Percentiles rank a stretch among this genome's conserved stretches.
These are phyloP conservation scores for Heliconius congener DNA, from an alignment of 1,140 invertebrate species.

Conservation along the genomic window DNA sequence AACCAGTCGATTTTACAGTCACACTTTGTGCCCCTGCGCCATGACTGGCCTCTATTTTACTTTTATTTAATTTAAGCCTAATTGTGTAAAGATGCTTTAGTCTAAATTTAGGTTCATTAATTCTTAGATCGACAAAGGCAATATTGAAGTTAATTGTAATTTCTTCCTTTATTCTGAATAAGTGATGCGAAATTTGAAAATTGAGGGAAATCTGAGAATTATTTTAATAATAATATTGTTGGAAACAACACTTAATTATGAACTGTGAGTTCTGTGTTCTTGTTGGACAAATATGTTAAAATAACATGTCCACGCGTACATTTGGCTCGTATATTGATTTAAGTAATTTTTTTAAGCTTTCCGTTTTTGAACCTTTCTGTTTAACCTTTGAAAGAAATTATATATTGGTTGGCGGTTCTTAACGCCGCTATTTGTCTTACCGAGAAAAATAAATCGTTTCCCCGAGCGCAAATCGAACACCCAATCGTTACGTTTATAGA, in stretches of 20 bases:
- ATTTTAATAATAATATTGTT: not conserved
- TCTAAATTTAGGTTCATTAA: constrained; percentile 21
- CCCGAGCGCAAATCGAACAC: too few relatives aligned
- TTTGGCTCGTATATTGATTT: too few relatives aligned
- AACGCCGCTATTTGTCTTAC: too few relatives aligned
- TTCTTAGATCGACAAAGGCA: not conserved
- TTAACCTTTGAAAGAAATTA: too few relatives aligned
- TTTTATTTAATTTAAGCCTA: not conserved
- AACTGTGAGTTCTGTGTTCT: not conserved
- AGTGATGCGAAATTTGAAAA: not conserved
- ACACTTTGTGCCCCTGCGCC: too few relatives aligned
- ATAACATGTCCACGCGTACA: too few relatives aligned
- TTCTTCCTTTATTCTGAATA: constrained; percentile 1
- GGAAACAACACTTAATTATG: not conserved
- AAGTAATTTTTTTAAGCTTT: too few relatives aligned
- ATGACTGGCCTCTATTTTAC: not conserved
- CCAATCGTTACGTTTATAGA: not conserved
- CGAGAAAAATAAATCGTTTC: too few relatives aligned
- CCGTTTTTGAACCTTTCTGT: too few relatives aligned
- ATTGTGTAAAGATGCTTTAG: constrained; percentile 1
- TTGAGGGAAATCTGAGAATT: not conserved
- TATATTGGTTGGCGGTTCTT: too few relatives aligned
- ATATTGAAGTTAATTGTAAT: constrained; percentile 1
- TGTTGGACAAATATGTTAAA: too few relatives aligned
- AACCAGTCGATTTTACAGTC: too few relatives aligned